Base-by-base conservation (phyloP, 2,113 vertebrate genomes). In the Neofelis nebulosa region DNA sequence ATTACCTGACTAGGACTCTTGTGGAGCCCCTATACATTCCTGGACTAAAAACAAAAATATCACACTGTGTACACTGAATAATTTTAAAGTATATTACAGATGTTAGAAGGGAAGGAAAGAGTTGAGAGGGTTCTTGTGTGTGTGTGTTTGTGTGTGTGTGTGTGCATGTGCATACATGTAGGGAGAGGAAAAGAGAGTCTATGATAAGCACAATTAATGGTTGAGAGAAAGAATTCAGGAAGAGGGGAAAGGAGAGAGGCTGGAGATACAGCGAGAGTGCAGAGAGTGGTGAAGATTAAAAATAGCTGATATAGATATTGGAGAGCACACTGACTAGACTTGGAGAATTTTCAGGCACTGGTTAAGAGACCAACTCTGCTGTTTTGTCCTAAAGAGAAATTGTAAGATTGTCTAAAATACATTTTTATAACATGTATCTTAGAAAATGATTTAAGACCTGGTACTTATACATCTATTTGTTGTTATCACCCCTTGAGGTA, bases 341-440 rank as follows among this genome's bases (percentile, higher is more conserved):
- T 45, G 50, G 41, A 90, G 48, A 52, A 45, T 86, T 94, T 95
- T 71, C 48, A 71, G 61, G 50, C 38, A 8, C 52, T 69, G 33
- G 57, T 61, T 80, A 74, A 95, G 27, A 92, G 45, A 4, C 18
- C 41, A 81, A 13, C 19, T 86, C 4, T 61, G 61, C 45, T 68
- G 4, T n/a, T 84, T 92, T 86, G 63, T 79, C 31, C 78, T 92
- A 89, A 97, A 19, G 57, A 96, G 18, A 94, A 83, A 79, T 68
- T 81, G 63, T 86, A 25, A 61, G 50, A 89, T 84, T 78, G 9
- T 74, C 52, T 94, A 45, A 96, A 94, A 78, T 97, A 68, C 65
- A 48, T 68, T 96, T 94, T 97, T 96, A 69, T 38, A 96, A 92
- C 29, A 31, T 25, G 52, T 19, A 63, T 94, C 73, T 94, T 89